Evolutionary conservation across 2,888 invertebrate species (phyloP), one percentile per base, ranked within the genome.

Genomic region (Tillus elongatus): DNA sequence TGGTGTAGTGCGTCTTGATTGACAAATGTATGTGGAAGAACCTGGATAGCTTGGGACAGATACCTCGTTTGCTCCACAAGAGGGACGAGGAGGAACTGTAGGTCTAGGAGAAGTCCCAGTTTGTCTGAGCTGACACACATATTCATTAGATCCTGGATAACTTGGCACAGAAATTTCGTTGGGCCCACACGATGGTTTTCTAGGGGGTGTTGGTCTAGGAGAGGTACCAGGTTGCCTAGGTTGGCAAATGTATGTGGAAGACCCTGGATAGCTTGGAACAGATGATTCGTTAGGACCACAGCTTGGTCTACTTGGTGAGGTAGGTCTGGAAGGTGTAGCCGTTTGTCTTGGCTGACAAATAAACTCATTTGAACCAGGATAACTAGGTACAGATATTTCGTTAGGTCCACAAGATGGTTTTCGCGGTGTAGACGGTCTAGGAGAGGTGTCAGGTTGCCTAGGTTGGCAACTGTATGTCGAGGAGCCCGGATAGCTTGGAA

Each of bases 341-440:
- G 24, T 19, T 19, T 19, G 24, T 19, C 24, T 19, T 19, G 24
- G 6, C 24, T 19, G 24, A 19, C 24, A 19, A 19, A 19, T 19
- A 19, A 8, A 19, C n/a, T 19, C 24, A n/a, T n/a, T 19, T 8
- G 24, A 19, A 6, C 24, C 24, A 19, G 24, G 24, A 19, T 19
- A 19, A 8, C 6, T 8, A 19, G 24, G n/a, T n/a, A n/a, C n/a
- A n/a, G n/a, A n/a, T n/a, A n/a, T n/a, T n/a, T n/a, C n/a, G n/a
- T n/a, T n/a, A n/a, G n/a, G n/a, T n/a, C n/a, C n/a, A n/a, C n/a
- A n/a, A n/a, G n/a, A n/a, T n/a, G n/a, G n/a, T n/a, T n/a, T n/a
- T n/a, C n/a, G n/a, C 14, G 44, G 39, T 27, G 44, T 46, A 34
- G 44, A 19, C 19, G 43, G 45, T 33, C 44, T 37, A 19, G 37